These are phyloP conservation scores for Liparis tanakae DNA, from an alignment of 2,797 vertebrate genomes.

Conservation along the genomic window DNA sequence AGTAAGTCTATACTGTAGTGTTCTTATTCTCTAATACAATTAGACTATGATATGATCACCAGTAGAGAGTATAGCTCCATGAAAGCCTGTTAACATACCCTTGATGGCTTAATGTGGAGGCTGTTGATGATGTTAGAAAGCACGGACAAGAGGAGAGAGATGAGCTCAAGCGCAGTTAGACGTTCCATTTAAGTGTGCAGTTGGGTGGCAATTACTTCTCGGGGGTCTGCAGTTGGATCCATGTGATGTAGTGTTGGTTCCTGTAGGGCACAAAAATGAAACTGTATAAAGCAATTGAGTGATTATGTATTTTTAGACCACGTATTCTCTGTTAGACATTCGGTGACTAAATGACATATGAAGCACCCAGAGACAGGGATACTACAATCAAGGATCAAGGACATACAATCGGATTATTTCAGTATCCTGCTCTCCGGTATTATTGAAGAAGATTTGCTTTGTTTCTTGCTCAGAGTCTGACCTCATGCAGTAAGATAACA, in stretches of 20 bases:
- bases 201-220: conserved; percentile 43
- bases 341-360: not conserved
- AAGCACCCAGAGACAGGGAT: conserved; percentile 12
- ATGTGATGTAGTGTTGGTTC: not conserved
- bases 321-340: not conserved
- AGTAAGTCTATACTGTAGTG: not conserved
- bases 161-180: conserved; percentile 52
- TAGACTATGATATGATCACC: conserved; percentile 1
- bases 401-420: conserved; percentile 17
- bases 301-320: not conserved
- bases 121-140: conserved; percentile 24
- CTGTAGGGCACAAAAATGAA: conserved; percentile 2
- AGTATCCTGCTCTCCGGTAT: conserved; percentile 4
- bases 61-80: conserved; percentile 12
- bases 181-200: conserved; percentile 57
- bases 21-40: conserved; percentile 1
- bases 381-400: conserved; percentile 30
- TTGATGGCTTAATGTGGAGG: conserved; percentile 36
- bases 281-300: not conserved
- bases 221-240: conserved; percentile 14
- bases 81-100: conserved; percentile 23
- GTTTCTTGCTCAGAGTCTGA: conserved; percentile 3
- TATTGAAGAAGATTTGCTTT: conserved; percentile 9
- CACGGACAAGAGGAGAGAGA: conserved; percentile 37
- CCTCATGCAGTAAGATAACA: not conserved